These are phyloP conservation scores for Stegastes partitus DNA, from an alignment of 2,113 vertebrate species.

Conservation along the genomic window DNA sequence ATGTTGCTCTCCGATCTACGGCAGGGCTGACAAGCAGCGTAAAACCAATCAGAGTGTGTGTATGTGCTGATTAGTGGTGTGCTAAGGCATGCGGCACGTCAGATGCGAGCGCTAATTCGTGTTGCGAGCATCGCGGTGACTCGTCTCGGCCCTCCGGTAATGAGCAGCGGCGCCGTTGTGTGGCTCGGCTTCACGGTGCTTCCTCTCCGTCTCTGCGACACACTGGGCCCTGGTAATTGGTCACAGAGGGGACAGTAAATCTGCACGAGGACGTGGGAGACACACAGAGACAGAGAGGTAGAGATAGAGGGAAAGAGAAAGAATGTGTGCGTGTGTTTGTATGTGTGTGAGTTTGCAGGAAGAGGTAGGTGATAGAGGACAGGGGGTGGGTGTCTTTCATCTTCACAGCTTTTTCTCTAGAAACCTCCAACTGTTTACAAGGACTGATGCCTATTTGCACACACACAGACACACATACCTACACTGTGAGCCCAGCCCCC, in stretches of 20 bases:
- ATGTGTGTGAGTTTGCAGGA: slow-evolving; percentile 64
- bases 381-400: slow-evolving; percentile 79
- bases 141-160: slow-evolving; percentile 73
- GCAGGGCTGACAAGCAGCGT: slow-evolving; percentile 48
- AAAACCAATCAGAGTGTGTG: slow-evolving; percentile 45
- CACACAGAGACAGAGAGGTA: slow-evolving; percentile 52
- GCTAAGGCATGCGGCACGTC: slow-evolving; percentile 62
- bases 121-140: slow-evolving; percentile 65
- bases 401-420: slow-evolving; percentile 80
- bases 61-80: slow-evolving; percentile 62
- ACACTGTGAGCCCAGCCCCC: slow-evolving; percentile 4
- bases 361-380: slow-evolving; percentile 72
- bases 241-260: slow-evolving; percentile 85
- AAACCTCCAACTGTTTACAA: slow-evolving; percentile 83
- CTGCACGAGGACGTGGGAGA: slow-evolving; percentile 77
- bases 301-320: slow-evolving; percentile 42
- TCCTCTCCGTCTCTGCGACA: slow-evolving; percentile 73
- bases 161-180: slow-evolving; percentile 71
- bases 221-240: slow-evolving; percentile 81
- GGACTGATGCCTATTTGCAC: slow-evolving; percentile 72
- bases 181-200: slow-evolving; percentile 64
- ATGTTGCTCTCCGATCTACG: slow-evolving; percentile 23
- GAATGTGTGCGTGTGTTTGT: slow-evolving; percentile 44
- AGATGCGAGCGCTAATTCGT: slow-evolving; percentile 67
- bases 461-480: slow-evolving; percentile 50